These are phyloP conservation scores for Steinernema scapterisci DNA, from an alignment of 2,888 invertebrate species.

Conservation along the genomic window DNA sequence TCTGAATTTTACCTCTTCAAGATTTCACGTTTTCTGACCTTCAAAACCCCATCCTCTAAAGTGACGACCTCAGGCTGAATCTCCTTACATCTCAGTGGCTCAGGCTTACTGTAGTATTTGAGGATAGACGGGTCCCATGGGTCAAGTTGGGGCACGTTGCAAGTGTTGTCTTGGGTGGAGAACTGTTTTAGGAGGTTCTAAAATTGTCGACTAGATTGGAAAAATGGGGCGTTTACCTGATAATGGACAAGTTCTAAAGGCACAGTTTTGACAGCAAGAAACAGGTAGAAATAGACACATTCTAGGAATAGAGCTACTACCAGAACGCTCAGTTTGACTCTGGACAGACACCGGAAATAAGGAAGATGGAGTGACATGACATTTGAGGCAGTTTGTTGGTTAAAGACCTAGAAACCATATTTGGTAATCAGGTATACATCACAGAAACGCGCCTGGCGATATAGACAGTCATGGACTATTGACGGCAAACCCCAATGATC, in stretches of 20 bases:
- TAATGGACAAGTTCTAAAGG: background rate
- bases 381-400: background rate
- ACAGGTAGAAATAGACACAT: background rate
- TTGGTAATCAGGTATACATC: no score
- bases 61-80: background rate
- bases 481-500: no score
- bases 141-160: conserved; percentile 49
- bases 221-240: background rate
- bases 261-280: background rate
- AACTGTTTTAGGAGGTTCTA: background rate
- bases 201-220: background rate
- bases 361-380: background rate
- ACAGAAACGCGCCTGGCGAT: no score
- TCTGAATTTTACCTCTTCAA: no score
- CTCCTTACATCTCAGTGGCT: conserved; percentile 43
- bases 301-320: background rate
- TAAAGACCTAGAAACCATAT: no score
- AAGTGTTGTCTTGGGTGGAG: background rate
- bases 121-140: conserved; percentile 56
- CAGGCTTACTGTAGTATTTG: conserved; percentile 46
- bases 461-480: no score
- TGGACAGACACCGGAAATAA: background rate
- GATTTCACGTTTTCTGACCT: background rate
- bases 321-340: background rate
- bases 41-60: background rate